Evolutionary conservation across 2,797 vertebrate genomes (phyloP).

Genomic region (Yasuhikotakia modesta): DNA sequence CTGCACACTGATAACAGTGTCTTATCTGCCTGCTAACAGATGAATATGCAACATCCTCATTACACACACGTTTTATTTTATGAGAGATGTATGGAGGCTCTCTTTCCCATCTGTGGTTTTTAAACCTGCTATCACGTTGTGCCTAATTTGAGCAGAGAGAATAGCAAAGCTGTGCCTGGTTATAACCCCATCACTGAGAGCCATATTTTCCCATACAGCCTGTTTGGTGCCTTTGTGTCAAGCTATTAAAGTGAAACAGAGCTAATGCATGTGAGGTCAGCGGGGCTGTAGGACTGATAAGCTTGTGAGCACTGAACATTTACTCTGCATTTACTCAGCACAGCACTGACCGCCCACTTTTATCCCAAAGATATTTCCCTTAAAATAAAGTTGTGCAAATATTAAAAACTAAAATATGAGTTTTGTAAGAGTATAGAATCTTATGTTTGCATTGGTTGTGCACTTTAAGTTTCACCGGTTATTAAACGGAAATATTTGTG

Average conservation of each 20-base stretch:
- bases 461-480: background rate
- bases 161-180: constrained; percentile 32
- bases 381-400: background rate
- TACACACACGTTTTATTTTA: constrained; percentile 32
- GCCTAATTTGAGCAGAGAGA: constrained; percentile 38
- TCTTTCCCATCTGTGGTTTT: constrained; percentile 9
- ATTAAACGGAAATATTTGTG: background rate
- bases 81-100: constrained; percentile 3
- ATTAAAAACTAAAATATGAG: background rate
- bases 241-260: constrained; percentile 43
- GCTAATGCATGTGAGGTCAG: constrained; percentile 45
- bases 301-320: constrained; percentile 1
- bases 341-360: background rate
- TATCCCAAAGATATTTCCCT: background rate
- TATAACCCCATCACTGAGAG: constrained; percentile 41
- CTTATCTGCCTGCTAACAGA: constrained; percentile 45
- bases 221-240: constrained; percentile 45
- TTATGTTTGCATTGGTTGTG: background rate
- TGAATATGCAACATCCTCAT: constrained; percentile 49
- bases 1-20: constrained; percentile 10
- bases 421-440: background rate
- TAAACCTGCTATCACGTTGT: constrained; percentile 27
- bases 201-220: constrained; percentile 43
- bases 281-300: constrained; percentile 30
- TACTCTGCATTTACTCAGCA: background rate